Conservation (phyloP, 2,797 vertebrate species). For the Sebastes steindachneri region DNA sequence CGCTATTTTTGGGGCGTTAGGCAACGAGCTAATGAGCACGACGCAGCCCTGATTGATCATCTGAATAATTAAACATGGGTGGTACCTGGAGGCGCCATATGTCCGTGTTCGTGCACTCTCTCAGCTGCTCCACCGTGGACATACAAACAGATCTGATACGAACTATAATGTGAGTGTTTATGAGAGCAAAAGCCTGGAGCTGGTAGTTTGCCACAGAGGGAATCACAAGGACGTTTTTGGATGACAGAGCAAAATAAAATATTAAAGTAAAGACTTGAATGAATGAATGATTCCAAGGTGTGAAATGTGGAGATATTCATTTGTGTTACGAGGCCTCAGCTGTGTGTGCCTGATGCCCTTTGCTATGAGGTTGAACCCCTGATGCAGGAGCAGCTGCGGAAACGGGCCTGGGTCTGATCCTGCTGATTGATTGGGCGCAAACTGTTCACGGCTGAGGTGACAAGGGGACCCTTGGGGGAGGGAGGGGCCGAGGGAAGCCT, state of each 20-base stretch:
- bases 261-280: constrained; percentile 6
- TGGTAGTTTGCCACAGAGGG: constrained; percentile 4
- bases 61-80: constrained; percentile 82
- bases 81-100: constrained; percentile 78
- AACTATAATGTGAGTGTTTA: constrained; percentile 19
- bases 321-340: constrained; percentile 72
- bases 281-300: constrained; percentile 16
- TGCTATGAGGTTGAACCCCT: constrained; percentile 71
- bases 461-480: constrained; percentile 67
- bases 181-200: background rate
- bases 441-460: constrained; percentile 78
- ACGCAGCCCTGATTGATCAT: constrained; percentile 73
- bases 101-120: constrained; percentile 28
- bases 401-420: constrained; percentile 52
- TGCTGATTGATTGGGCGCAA: constrained; percentile 83
- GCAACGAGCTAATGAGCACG: constrained; percentile 66
- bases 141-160: constrained; percentile 19
- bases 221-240: background rate
- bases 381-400: constrained; percentile 80
- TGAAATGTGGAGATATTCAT: constrained; percentile 37
- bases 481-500: constrained; percentile 38
- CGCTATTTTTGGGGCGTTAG: constrained; percentile 30
- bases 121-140: constrained; percentile 38
- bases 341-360: constrained; percentile 60
- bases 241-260: constrained; percentile 3